Conservation (phyloP, 1,140 invertebrate genomes). For the Sminthurinus signatus region DNA sequence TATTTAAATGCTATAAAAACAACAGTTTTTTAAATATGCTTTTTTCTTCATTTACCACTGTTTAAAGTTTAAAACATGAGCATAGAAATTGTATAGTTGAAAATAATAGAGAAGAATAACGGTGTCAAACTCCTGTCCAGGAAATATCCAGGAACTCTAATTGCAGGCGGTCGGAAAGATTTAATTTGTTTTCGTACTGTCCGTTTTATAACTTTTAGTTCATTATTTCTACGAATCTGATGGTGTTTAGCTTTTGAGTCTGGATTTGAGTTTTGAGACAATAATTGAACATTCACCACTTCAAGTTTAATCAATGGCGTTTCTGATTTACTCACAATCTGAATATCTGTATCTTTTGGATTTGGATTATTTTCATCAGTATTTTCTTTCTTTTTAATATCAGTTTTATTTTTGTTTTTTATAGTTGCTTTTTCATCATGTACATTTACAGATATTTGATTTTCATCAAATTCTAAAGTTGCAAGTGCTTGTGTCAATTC, state of each 20-base stretch:
- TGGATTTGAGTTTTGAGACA: too few species aligned
- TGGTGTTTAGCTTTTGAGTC: background rate
- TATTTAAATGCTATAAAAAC: too few species aligned
- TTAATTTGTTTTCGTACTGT: background rate
- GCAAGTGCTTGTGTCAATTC: too few species aligned
- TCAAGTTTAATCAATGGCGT: background rate
- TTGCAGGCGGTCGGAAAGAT: background rate
- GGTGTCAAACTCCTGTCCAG: conserved; percentile 5
- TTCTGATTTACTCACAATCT: background rate
- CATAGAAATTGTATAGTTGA: background rate
- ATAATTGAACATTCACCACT: background rate
- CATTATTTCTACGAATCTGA: background rate
- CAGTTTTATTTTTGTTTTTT: background rate
- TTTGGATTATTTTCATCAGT: background rate
- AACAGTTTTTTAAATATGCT: too few species aligned
- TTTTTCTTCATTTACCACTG: too few species aligned
- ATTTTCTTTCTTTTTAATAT: background rate
- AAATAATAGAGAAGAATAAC: background rate
- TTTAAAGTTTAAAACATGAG: background rate
- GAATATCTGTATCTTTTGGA: too few species aligned
- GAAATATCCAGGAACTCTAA: conserved; percentile 3
- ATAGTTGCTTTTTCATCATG: too few species aligned
- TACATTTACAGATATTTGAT: too few species aligned
- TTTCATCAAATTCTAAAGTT: too few species aligned
- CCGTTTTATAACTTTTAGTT: too few species aligned